Base-by-base conservation (phyloP, 2,113 vertebrate species). In the Uropsilus gracilis region DNA sequence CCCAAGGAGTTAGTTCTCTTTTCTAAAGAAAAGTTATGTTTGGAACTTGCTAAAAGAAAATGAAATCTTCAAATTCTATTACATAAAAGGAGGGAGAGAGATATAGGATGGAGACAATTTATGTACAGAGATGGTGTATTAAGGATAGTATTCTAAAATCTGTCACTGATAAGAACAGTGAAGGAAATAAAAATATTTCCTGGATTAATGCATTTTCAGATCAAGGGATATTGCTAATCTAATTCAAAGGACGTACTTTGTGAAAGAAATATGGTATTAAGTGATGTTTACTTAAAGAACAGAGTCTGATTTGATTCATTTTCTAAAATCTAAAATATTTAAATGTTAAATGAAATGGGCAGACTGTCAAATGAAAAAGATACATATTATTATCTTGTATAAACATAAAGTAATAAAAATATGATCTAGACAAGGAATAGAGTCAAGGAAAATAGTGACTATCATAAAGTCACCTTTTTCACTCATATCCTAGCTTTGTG, bases 21-120 rank as follows among this genome's bases (percentile, higher is more conserved):
- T 93, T 77, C 46, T 24, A 61, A 90, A 84, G 64, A 84, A 59
- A 96, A 94, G 55, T 55, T 91, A 20, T 37, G 26, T 66, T 69
- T 94, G 8, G 76, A 89, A 73, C 53, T 87, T 89, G 20, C 66
- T 88, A 59, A 69, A 83, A 95, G 42, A 82, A 96, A 95, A 88
- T 73, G 30, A 92, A 92, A 86, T 46, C 66, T 89, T 91, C 22
- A 76, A 34, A 94, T 86, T 85, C 8, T 20, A 75, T 88, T 84
- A 50, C 18, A 32, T 66, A 66, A 72, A n/a, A 42, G 59, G n/a
- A 2, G 12, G 12, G 16, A 64, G 42, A 66, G 39, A 50, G 53
- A 0, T 34, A 30, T 77, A 28, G 77, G 28, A 72, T 68, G 0
- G 64, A 76, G 12, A 61, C 17, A 55, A 39, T 59, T 85, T 80